Base-by-base conservation (phyloP, 1,140 invertebrate genomes). In the Batillaria attramentaria region DNA sequence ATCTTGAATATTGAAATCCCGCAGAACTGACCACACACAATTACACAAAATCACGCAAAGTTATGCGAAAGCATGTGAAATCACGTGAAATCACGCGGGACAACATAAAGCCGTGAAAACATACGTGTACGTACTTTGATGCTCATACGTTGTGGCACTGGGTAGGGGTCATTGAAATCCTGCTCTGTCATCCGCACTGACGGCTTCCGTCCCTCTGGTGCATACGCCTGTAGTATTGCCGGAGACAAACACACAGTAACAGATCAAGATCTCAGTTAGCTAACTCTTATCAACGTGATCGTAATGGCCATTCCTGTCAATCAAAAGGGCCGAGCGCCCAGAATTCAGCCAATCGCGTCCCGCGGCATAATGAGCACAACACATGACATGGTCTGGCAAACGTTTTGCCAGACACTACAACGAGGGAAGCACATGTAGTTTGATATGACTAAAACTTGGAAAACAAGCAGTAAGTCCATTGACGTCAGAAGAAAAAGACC, bases 111-210 rank as follows among this genome's bases (percentile, higher is more conserved):
- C 18, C 18, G 18, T 1, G 1, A 54, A 2, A n/a, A 20, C 18
- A 13, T 24, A 24, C 24, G 6, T n/a, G n/a, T 4, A 3, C 10
- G 42, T 50, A 83, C 82, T 77, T 83, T 68, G n/a, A 81, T 81
- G 33, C 50, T 70, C 0, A 81, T 66, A 20, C 78, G 65, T 24
- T 73, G 73, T 35, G 78, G 31, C 76, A 97, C 92, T 0, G 97
- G 97, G 92, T 99, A 99, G 84, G 96, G 94, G 84, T 96, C 94
- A 65, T 96, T 92, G 87, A 99, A 99, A 83, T 97, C 94, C 69
- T 85, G 82, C 24, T 85, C 79, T 16, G 73, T 78, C 5, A 89
- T 78, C 42, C 69, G 82, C n/a, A 76, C 80, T 35, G 83, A 84
- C 31, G 83, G 84, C 70, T 82, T 78, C 65, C 82, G 50, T n/a